Percentiles rank a stretch among this genome's conserved stretches.
Conservation (phyloP, 2,888 invertebrate genomes). For the Phanerotoma sp. region DNA sequence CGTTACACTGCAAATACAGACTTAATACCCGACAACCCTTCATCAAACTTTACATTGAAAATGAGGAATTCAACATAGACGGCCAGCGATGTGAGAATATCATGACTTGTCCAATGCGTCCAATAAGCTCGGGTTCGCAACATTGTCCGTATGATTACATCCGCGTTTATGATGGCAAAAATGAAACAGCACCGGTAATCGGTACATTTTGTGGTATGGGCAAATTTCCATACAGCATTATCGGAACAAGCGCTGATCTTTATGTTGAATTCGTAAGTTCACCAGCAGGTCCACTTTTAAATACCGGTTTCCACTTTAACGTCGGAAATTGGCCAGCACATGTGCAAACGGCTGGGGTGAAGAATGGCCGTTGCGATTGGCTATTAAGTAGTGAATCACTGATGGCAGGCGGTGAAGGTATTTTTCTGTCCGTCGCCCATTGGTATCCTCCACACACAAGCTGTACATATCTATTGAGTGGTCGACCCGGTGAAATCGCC, state of each 20-base stretch:
- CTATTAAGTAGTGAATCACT: constrained; percentile 79
- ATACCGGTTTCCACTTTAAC: constrained; percentile 93
- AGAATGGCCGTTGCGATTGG: constrained; percentile 88
- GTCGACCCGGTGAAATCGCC: constrained; percentile 82
- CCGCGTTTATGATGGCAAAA: constrained; percentile 86
- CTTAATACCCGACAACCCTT: constrained; percentile 86
- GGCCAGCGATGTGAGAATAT: constrained; percentile 93
- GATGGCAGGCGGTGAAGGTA: constrained; percentile 80
- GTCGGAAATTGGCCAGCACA: constrained; percentile 94
- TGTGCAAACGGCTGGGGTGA: constrained; percentile 84
- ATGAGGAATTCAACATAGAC: constrained; percentile 92
- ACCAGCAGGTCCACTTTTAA: constrained; percentile 84
- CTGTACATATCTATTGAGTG: constrained; percentile 88
- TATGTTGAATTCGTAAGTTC: constrained; percentile 89
- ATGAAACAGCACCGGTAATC: constrained; percentile 82
- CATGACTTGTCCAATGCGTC: constrained; percentile 92
- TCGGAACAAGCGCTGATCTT: constrained; percentile 85
- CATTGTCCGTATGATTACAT: constrained; percentile 91
- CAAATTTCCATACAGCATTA: constrained; percentile 91
- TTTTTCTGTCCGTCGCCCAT: constrained; percentile 87
- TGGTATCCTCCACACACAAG: constrained; percentile 94
- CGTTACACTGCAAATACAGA: constrained; percentile 87
- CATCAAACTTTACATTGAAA: constrained; percentile 88
- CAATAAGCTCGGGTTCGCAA: constrained; percentile 83
- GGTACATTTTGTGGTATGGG: constrained; percentile 88